Evolutionary conservation across 2,113 vertebrate species (phyloP).

Genomic region (Burhinus oedicnemus): DNA sequence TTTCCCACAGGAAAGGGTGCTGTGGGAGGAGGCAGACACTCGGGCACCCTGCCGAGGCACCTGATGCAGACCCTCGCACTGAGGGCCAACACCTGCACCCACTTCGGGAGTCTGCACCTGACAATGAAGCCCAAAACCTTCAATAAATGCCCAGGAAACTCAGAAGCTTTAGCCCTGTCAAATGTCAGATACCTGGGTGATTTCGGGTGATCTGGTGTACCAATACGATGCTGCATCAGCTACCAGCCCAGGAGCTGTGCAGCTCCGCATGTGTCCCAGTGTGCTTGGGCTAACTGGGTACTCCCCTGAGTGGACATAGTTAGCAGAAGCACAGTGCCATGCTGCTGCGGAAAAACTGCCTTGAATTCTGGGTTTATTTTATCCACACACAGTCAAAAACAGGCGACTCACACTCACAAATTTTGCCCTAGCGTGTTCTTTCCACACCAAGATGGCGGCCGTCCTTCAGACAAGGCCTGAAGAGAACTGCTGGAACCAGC

Average conservation of each 20-base stretch:
- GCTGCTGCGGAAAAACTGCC: too few relatives aligned
- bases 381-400: neutral
- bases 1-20: neutral
- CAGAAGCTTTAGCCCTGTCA: neutral
- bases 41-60: accelerated
- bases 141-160: neutral
- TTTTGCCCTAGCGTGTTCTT: accelerated
- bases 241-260: accelerated
- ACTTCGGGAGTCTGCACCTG: neutral
- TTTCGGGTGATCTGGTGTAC: neutral
- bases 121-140: neutral
- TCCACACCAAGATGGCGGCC: neutral
- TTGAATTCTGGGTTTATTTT: neutral
- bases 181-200: neutral
- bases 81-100: neutral
- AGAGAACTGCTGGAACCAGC: neutral
- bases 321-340: neutral
- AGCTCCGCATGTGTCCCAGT: accelerated
- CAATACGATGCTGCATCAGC: accelerated
- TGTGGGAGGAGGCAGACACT: neutral
- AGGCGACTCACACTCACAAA: accelerated
- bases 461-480: neutral
- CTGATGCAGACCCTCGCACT: neutral
- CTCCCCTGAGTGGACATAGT: accelerated
- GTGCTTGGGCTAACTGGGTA: accelerated